Conservation (phyloP, 2,113 vertebrate species). For the Oreochromis tanganicae region DNA sequence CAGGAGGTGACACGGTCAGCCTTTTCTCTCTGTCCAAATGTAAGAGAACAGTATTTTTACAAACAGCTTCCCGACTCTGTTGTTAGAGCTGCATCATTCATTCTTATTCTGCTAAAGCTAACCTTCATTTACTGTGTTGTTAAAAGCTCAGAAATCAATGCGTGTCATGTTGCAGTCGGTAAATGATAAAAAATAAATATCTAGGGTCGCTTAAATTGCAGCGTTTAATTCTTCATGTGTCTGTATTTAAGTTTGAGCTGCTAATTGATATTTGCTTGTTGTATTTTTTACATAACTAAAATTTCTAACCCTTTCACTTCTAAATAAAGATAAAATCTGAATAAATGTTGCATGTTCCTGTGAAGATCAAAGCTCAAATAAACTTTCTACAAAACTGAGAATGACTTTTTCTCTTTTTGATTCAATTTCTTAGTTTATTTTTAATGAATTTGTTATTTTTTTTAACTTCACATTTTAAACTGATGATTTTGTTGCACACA, state of each 20-base stretch:
- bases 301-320: neutral
- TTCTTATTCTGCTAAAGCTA: neutral
- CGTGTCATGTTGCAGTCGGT: neutral
- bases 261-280: neutral
- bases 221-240: neutral
- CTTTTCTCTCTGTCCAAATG: neutral
- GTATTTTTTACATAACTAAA: neutral
- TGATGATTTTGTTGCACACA: neutral
- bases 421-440: neutral
- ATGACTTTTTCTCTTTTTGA: neutral
- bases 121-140: neutral
- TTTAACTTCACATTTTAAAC: neutral
- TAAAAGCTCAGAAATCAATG: neutral
- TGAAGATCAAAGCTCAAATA: slow-evolving; percentile 33
- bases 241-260: neutral
- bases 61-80: neutral
- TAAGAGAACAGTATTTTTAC: neutral
- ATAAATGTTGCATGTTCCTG: neutral
- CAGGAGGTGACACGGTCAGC: neutral
- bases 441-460: neutral
- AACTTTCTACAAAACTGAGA: slow-evolving; percentile 17
- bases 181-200: neutral
- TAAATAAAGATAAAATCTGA: neutral
- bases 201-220: neutral
- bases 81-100: neutral